Base-by-base conservation (phyloP, 1,140 invertebrate species). In the Drosophila lacertosa region DNA sequence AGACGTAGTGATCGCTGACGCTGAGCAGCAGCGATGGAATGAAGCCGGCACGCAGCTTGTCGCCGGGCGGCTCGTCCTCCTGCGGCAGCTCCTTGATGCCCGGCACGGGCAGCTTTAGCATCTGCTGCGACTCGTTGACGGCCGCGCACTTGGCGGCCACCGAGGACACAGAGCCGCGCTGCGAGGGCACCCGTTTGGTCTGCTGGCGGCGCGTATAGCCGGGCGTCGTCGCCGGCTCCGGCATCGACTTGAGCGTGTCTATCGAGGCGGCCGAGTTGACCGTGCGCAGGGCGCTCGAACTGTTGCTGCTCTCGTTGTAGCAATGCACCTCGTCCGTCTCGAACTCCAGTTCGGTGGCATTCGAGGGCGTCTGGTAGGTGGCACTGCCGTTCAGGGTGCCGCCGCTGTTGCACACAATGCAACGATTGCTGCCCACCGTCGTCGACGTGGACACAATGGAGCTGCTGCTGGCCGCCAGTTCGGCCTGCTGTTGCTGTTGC, bases 1-100 rank as follows among this genome's bases (percentile, higher is more conserved):
- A 94, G 73, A 95, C 93, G 90, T 96, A 97, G 86, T 95, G 94
- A 89, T 95, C 94, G 47, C 93, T 93, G 54, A 94, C 92, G 53
- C 93, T 94, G 3, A 94, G 94, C 37, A 96, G 90, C 32, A 96
- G 83, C 18, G 95, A 94, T 18, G 91, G 77, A 51, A 92, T 91
- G 64, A 92, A 92, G 5, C 91, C 91, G 16, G 91, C 82, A 3
- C 86, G 74, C 18, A 91, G 37, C 48, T 91, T 82, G 40, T 83
- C 84, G 1, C 74, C 83, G 0, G 82, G 55, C 1, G 79, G 75
- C 20, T 90, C 88, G 50, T 90, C 90, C 50, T 91, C 90, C 51
- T 90, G 89, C 18, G 79, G 86, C 73, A 86, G 22, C 50, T 91
- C 89, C 72, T 88, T 90, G 11, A 90, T 78, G 3, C 79, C 86